Percentiles rank a stretch among this genome's conserved stretches.
Conservation (phyloP, 2,888 invertebrate species). For the Drosophila silvestris region DNA sequence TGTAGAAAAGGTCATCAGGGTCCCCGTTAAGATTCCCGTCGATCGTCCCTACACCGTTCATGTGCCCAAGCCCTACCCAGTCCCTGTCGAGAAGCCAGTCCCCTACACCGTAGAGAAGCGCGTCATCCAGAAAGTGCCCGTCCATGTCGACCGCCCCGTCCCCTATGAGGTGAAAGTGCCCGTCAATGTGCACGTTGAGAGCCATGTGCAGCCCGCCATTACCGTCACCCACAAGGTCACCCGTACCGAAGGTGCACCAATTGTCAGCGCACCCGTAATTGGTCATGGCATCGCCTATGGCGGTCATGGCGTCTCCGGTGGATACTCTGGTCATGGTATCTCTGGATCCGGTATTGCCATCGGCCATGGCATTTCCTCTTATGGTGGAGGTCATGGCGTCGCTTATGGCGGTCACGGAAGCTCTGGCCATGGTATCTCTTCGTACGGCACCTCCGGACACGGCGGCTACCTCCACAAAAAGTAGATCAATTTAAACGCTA, state of each 20-base stretch:
- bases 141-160: constrained; percentile 89
- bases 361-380: constrained; percentile 43
- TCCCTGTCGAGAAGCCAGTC: constrained; percentile 87
- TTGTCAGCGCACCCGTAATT: constrained; percentile 65
- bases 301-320: constrained; percentile 45
- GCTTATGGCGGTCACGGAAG: constrained; percentile 38
- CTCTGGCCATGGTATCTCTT: constrained; percentile 19
- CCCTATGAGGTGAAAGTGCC: constrained; percentile 90
- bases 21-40: constrained; percentile 88
- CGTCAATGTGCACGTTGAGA: constrained; percentile 83
- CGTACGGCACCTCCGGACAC: constrained; percentile 50
- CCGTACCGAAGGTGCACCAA: constrained; percentile 50
- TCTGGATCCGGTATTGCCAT: background rate
- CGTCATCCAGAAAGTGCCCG: constrained; percentile 87
- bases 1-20: constrained; percentile 88
- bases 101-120: constrained; percentile 88
- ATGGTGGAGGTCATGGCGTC: constrained; percentile 41
- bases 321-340: constrained; percentile 45
- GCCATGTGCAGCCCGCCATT: constrained; percentile 77
- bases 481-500: constrained; percentile 76
- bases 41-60: constrained; percentile 89
- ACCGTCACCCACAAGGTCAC: constrained; percentile 64
- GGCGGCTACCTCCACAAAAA: constrained; percentile 82
- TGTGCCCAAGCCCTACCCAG: constrained; percentile 88
- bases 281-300: constrained; percentile 45